These are phyloP conservation scores for Lutraria lutraria DNA, from an alignment of 2,888 invertebrate genomes.

Conservation along the genomic window DNA sequence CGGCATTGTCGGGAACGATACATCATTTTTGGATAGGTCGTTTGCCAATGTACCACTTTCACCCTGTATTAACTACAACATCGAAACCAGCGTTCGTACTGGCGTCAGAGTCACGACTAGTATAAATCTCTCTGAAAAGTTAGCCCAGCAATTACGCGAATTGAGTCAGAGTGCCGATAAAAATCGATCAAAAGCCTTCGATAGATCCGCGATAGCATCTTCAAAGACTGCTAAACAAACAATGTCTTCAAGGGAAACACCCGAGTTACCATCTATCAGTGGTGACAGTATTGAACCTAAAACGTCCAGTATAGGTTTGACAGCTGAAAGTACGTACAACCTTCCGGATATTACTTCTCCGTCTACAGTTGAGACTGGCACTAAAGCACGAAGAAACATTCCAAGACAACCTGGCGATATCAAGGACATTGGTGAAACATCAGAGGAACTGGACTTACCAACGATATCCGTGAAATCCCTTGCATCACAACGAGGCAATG, in stretches of 20 bases:
- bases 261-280: background rate
- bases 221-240: background rate
- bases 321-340: background rate
- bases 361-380: background rate
- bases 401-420: background rate
- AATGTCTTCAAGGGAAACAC: background rate
- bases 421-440: background rate
- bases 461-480: slow-evolving; percentile 44
- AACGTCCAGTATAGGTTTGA: background rate
- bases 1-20: slow-evolving; percentile 16
- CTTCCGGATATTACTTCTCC: background rate
- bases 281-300: background rate
- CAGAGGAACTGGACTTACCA: slow-evolving; percentile 32
- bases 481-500: background rate
- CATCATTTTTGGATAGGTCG: slow-evolving; percentile 28
- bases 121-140: slow-evolving; percentile 55
- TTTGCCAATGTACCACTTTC: slow-evolving; percentile 58
- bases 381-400: background rate
- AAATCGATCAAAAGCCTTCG: background rate
- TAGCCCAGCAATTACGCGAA: slow-evolving; percentile 52
- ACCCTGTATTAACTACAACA: slow-evolving; percentile 47
- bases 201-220: background rate
- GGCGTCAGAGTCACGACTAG: slow-evolving; percentile 24
- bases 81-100: slow-evolving; percentile 41
- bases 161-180: slow-evolving; percentile 2